phyloP scores from a whole-genome alignment of 2,797 vertebrate genomes.

The Hephaestus fuliginosus region DNA sequence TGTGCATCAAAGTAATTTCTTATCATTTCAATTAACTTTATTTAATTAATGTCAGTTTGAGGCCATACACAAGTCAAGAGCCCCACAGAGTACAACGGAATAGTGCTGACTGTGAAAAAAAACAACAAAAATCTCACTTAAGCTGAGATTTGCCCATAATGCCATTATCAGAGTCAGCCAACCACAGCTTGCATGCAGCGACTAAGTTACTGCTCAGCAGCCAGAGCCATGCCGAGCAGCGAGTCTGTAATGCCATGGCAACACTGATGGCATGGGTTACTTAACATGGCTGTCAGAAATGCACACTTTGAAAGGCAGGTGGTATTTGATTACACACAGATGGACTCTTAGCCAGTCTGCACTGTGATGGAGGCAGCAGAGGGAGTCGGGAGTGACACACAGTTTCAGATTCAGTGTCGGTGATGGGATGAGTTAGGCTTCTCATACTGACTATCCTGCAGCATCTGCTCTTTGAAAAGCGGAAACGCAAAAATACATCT shows the following conservation, averaged over 20 bases:
- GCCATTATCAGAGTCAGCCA: conserved; percentile 76
- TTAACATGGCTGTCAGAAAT: conserved; percentile 75
- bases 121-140: conserved; percentile 51
- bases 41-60: conserved; percentile 55
- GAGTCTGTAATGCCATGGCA: conserved; percentile 77
- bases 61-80: conserved; percentile 35
- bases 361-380: conserved; percentile 56
- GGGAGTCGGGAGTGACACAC: conserved; percentile 47
- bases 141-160: conserved; percentile 71
- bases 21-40: conserved; percentile 32
- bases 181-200: conserved; percentile 76
- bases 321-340: conserved; percentile 71
- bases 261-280: conserved; percentile 78
- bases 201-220: conserved; percentile 77
- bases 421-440: conserved; percentile 27
- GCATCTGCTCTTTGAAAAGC: conserved; percentile 22
- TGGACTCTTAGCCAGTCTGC: conserved; percentile 60
- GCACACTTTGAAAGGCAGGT: conserved; percentile 72
- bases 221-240: conserved; percentile 70
- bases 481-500: conserved; percentile 32
- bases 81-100: conserved; percentile 39
- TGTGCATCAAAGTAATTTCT: conserved; percentile 21
- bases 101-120: conserved; percentile 34
- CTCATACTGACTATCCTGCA: conserved; percentile 1
- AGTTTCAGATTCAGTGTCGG: conserved; percentile 39